phyloP scores from a whole-genome alignment of 2,113 vertebrate species.

The Bagarius yarrelli region DNA sequence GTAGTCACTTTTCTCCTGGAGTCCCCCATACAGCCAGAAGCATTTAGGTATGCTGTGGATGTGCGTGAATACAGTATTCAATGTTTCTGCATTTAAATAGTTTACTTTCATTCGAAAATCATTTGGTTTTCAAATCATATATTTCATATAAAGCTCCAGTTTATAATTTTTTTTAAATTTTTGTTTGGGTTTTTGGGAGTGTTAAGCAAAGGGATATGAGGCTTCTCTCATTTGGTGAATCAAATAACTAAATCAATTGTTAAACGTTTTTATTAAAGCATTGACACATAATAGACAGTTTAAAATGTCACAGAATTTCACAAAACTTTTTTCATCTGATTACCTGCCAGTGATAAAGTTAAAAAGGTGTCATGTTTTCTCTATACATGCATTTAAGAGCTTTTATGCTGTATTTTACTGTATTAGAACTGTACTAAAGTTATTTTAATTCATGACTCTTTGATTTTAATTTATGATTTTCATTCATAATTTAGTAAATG shows the following conservation, averaged over 20 bases:
- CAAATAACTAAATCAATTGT: no score
- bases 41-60: constrained; percentile 72
- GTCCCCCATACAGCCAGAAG: constrained; percentile 87
- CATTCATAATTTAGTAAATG: background rate
- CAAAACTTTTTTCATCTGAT: background rate
- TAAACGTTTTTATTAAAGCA: background rate
- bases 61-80: background rate
- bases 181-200: background rate
- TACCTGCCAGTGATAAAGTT: background rate
- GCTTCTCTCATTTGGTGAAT: background rate
- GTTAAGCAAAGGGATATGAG: background rate
- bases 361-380: background rate
- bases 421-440: no score
- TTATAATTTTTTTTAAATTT: background rate
- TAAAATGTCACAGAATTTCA: background rate
- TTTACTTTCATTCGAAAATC: background rate
- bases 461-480: background rate
- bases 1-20: constrained; percentile 82
- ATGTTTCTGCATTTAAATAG: no score
- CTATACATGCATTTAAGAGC: background rate
- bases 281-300: background rate
- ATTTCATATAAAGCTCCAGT: background rate
- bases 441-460: background rate
- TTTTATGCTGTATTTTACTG: background rate
- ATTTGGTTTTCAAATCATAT: no score